A percentile compares a stretch with the other conserved stretches of the same genome.
phyloP scores from a whole-genome alignment of 2,113 vertebrate genomes.

The Rhinopomastus cyanomelas region DNA sequence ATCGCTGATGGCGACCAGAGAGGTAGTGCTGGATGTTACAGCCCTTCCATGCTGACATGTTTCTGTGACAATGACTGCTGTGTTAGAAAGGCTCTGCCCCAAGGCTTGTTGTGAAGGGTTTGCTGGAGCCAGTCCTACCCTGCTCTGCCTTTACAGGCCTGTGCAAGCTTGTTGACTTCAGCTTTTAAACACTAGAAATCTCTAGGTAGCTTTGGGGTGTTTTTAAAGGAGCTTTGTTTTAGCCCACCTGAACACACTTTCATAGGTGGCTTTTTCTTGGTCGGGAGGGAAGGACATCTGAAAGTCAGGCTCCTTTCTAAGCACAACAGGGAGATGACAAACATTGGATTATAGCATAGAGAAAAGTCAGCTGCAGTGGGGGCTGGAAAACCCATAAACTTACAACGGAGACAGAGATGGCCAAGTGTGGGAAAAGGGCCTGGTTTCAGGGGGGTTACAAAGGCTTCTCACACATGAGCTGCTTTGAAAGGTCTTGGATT shows the following conservation, averaged over 20 bases:
- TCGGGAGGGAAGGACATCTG: not conserved
- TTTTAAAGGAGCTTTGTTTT: not conserved
- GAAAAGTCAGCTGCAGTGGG: not conserved
- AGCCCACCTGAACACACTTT: not conserved
- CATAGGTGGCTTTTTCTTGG: not conserved
- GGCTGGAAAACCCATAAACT: not conserved
- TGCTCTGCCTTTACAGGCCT: not conserved
- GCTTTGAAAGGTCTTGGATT: not conserved
- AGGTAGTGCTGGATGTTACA: not conserved
- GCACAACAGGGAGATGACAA: not conserved
- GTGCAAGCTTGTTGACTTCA: not conserved
- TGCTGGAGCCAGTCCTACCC: not conserved
- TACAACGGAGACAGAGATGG: not conserved
- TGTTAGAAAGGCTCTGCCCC: not conserved
- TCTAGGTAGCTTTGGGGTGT: not conserved
- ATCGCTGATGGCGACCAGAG: rapidly evolving
- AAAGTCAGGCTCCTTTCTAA: not conserved
- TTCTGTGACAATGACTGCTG: not conserved
- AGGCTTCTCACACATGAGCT: not conserved
- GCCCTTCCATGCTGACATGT: not conserved
- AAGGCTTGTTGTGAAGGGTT: not conserved
- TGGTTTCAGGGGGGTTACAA: not conserved
- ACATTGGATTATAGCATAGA: not conserved
- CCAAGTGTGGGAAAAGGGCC: not conserved
- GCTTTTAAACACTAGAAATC: not conserved